These are phyloP conservation scores for Phainopepla nitens DNA, from an alignment of 2,113 vertebrate species.

Conservation along the genomic window DNA sequence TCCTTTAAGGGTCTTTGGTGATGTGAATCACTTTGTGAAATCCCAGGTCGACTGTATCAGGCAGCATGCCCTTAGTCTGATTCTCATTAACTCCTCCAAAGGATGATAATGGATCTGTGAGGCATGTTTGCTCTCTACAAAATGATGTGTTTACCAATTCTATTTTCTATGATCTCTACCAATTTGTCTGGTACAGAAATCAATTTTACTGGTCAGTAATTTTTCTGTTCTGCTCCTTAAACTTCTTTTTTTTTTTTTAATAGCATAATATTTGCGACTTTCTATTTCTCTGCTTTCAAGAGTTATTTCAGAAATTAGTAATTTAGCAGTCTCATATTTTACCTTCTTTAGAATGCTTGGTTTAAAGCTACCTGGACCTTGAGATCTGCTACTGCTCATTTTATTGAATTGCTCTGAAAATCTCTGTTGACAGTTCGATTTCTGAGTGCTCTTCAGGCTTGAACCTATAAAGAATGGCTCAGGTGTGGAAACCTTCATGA, in stretches of 20 bases:
- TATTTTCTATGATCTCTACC: constrained; percentile 26
- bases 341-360: constrained; percentile 22
- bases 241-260: background rate
- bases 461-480: background rate
- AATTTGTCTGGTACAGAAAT: constrained; percentile 48
- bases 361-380: constrained; percentile 40
- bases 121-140: constrained; percentile 7
- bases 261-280: background rate
- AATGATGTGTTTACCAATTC: constrained; percentile 43
- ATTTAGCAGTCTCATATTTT: constrained; percentile 26
- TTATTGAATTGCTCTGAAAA: constrained; percentile 36
- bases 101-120: constrained; percentile 27
- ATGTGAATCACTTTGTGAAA: background rate
- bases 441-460: background rate
- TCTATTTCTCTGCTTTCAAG: constrained; percentile 9
- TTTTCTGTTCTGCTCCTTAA: constrained; percentile 5
- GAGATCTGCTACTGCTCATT: background rate
- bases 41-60: background rate
- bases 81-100: constrained; percentile 42
- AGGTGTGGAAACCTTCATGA: background rate
- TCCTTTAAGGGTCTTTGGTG: background rate
- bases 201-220: constrained; percentile 54
- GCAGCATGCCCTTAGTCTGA: background rate
- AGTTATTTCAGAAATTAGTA: constrained; percentile 44
- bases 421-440: background rate